These are phyloP conservation scores for Dichetophora obliterata DNA, from an alignment of 2,888 invertebrate species.

Conservation along the genomic window DNA sequence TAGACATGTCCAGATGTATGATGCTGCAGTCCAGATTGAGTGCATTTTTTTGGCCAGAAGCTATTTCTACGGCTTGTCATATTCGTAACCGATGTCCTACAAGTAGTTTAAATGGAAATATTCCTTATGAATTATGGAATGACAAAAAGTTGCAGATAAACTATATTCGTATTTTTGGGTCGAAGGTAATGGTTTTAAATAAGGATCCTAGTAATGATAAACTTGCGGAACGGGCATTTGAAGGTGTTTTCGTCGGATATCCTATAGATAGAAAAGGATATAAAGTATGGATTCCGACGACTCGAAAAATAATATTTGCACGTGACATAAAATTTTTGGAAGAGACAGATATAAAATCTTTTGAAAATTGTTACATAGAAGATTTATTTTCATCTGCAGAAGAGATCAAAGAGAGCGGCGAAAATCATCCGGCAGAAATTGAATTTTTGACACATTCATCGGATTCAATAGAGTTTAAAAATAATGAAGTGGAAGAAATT, in stretches of 20 bases:
- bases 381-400: background rate
- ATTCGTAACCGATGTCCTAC: constrained; percentile 26
- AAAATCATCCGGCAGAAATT: background rate
- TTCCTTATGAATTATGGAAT: constrained; percentile 6
- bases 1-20: constrained; percentile 55
- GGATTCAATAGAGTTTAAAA: too few relatives aligned
- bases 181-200: constrained; percentile 53
- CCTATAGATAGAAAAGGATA: constrained; percentile 39
- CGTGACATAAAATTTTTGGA: constrained; percentile 38
- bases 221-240: constrained; percentile 30
- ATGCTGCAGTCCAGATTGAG: constrained; percentile 33
- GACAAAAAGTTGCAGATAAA: constrained; percentile 52
- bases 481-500: too few relatives aligned
- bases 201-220: constrained; percentile 39
- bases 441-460: constrained; percentile 15
- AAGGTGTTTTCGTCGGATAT: constrained; percentile 42
- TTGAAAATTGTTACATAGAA: background rate
- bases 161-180: constrained; percentile 63
- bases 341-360: background rate
- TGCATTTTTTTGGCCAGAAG: constrained; percentile 55
- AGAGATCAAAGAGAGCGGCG: too few relatives aligned
- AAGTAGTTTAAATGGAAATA: constrained; percentile 14
- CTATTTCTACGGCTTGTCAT: constrained; percentile 9
- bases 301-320: constrained; percentile 22
- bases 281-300: constrained; percentile 34